These are phyloP conservation scores for Drosophila azteca DNA, from an alignment of 1,140 invertebrate genomes.

Conservation along the genomic window DNA sequence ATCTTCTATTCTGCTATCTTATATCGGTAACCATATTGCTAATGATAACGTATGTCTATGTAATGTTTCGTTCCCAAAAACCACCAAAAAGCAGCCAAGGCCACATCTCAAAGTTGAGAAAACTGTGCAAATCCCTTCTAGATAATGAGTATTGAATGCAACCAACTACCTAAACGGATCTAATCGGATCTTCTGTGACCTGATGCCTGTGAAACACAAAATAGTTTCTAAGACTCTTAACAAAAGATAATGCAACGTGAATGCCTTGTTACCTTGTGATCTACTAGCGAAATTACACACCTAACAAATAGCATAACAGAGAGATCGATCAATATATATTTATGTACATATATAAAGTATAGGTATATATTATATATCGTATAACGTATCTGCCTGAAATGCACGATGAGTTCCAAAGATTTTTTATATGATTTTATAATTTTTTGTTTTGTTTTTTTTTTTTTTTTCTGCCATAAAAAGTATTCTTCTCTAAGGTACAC, in stretches of 20 bases:
- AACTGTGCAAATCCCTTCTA: slow-evolving; percentile 45
- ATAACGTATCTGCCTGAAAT: slow-evolving; percentile 27
- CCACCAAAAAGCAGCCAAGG: slow-evolving; percentile 9
- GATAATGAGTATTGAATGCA: slow-evolving; percentile 40
- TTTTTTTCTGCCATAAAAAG: background rate
- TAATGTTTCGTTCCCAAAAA: slow-evolving; percentile 16
- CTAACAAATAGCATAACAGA: slow-evolving; percentile 14
- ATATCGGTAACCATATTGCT: background rate
- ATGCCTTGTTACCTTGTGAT: slow-evolving; percentile 60
- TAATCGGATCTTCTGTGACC: slow-evolving; percentile 12
- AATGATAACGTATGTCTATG: slow-evolving; percentile 12
- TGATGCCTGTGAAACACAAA: slow-evolving; percentile 10
- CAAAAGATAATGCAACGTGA: slow-evolving; percentile 32
- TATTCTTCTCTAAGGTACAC: background rate
- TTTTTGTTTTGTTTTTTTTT: slow-evolving; percentile 9
- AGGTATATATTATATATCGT: slow-evolving; percentile 3
- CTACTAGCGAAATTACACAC: slow-evolving; percentile 42
- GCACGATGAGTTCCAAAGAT: slow-evolving; percentile 17
- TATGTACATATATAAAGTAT: slow-evolving; percentile 16
- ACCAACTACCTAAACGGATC: slow-evolving; percentile 28
- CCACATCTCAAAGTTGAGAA: slow-evolving; percentile 27
- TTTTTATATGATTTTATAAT: slow-evolving; percentile 1
- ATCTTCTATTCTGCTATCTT: background rate
- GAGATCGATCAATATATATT: slow-evolving; percentile 33
- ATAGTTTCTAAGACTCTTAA: slow-evolving; percentile 36